phyloP scores from a whole-genome alignment of 2,797 vertebrate species.

The Steatocranus sp. region DNA sequence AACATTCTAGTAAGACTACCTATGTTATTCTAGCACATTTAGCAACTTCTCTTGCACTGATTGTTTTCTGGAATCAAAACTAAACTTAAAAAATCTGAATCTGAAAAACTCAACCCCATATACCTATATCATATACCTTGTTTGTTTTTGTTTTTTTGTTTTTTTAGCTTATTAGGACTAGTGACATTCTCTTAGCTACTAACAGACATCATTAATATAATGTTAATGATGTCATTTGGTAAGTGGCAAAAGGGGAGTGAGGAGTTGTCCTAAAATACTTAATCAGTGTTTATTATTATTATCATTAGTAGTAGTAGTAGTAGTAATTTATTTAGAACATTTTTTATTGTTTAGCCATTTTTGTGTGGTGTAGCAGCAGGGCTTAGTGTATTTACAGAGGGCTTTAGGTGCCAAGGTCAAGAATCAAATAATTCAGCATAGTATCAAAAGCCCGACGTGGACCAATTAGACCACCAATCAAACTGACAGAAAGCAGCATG shows the following conservation, averaged over 20 bases:
- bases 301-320: accelerated
- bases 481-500: neutral
- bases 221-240: neutral
- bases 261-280: neutral
- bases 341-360: neutral
- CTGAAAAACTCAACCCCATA: neutral
- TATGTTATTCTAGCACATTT: neutral
- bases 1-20: neutral
- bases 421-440: slow-evolving; percentile 19
- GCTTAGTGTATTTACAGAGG: neutral
- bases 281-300: neutral
- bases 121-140: neutral
- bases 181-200: neutral
- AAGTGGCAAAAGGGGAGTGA: neutral
- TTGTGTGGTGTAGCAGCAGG: neutral
- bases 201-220: neutral
- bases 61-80: neutral
- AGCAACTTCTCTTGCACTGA: neutral
- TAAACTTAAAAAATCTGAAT: neutral
- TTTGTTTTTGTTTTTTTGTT: accelerated
- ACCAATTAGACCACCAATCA: neutral
- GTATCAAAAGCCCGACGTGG: neutral
- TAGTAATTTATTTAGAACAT: neutral
- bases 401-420: neutral
- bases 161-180: neutral